Percentiles rank a stretch among this genome's conserved stretches.
These are phyloP conservation scores for Syncerus caffer DNA, from an alignment of 2,797 vertebrate genomes.

Conservation along the genomic window DNA sequence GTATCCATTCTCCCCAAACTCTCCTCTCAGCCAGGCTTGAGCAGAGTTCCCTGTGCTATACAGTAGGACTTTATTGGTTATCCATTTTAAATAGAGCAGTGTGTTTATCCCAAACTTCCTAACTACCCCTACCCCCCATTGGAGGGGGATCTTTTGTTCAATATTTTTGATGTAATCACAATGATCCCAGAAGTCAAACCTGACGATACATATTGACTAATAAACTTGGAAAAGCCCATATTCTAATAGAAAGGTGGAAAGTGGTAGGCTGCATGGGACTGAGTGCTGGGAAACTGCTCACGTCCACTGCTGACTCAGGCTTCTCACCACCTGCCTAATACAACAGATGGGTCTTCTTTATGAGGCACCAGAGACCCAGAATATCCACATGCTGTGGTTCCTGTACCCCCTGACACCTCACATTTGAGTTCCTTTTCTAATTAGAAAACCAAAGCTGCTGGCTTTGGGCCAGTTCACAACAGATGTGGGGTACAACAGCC, in stretches of 20 bases:
- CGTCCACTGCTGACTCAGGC: background rate
- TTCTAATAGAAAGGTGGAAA: background rate
- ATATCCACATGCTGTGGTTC: conserved; percentile 52
- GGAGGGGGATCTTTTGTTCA: conserved; percentile 7
- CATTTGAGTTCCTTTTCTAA: conserved; percentile 62
- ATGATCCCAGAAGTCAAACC: background rate
- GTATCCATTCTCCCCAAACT: background rate
- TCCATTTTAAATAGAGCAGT: background rate
- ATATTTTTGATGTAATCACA: background rate
- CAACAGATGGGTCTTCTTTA: background rate
- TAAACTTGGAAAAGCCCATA: background rate
- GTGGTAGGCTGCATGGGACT: background rate
- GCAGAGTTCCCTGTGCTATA: background rate
- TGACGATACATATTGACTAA: background rate
- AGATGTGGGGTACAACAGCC: conserved; percentile 49
- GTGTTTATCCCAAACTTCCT: background rate
- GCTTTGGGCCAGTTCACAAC: conserved; percentile 50
- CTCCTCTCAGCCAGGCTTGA: background rate
- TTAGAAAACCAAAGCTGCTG: conserved; percentile 57
- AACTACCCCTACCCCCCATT: background rate
- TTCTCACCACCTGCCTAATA: conserved; percentile 34
- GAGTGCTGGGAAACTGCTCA: background rate
- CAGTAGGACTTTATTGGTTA: background rate
- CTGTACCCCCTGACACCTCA: background rate
- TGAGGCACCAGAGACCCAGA: background rate